Evolutionary conservation across 2,797 vertebrate species (phyloP), one percentile per base, ranked within the genome.

Genomic region (Mico argentatus): DNA sequence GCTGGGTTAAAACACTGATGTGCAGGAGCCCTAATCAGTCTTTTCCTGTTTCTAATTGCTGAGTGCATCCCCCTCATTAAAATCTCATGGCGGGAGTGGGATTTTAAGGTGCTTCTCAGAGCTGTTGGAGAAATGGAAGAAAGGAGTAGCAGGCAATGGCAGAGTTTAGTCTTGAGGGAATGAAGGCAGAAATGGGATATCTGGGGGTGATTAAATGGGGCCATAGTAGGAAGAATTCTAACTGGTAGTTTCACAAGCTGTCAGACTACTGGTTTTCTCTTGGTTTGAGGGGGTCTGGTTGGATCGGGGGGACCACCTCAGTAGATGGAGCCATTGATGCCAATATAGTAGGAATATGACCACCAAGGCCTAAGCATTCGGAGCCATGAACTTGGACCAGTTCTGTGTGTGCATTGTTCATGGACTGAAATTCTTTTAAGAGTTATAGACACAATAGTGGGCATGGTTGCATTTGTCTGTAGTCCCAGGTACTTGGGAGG

Each of bases 1-100:
- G 79, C 91, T 90, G 96, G 97, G 82, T 82, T 97, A 95, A 97
- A 97, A 90, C 86, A 39, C 75, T 95, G 61, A 80, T 61, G 59
- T 83, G n/a, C 92, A 73, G 7, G 41, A 80, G 41, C 83, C 92
- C 76, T 96, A 92, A 96, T 94, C 88, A 96, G 75, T 59, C 13
- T 14, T 91, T 96, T 94, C 72, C 88, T 90, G 0, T 88, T 76
- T 26, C 11, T 81, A 92, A 96, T 86, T 67, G 67, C 8, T 1
- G 59, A 97, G 92, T 59, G 80, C 64, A 6, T 94, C n/a, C 79
- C 95, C 57, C 87, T 96, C 14, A 2, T 90, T 97, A 96, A 96
- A 84, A 84, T 75, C 80, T 33, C 83, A 90, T 27, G 61, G 83
- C 1, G 1, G 64, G 90, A 90, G 86, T 39, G 76, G 88, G 86